A percentile compares a stretch with the other conserved stretches of the same genome.
These are phyloP conservation scores for Protophormia terraenovae DNA, from an alignment of 2,888 invertebrate genomes.

Conservation along the genomic window DNA sequence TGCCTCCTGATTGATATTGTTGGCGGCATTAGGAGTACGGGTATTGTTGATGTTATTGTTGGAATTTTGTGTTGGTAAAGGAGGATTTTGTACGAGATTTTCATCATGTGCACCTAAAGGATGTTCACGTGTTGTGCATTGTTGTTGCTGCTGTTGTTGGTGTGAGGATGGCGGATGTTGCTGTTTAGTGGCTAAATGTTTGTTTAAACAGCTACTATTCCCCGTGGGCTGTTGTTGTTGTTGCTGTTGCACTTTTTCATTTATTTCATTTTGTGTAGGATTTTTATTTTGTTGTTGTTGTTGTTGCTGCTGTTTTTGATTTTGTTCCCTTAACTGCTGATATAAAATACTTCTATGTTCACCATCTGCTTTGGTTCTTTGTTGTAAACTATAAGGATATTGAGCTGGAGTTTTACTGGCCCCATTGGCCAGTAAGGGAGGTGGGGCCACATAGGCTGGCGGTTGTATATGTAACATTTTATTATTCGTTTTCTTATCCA, in stretches of 20 bases:
- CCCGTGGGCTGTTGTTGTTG: constrained; percentile 55
- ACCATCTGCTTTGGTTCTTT: constrained; percentile 76
- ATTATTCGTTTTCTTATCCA: constrained; percentile 38
- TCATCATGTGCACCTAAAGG: constrained; percentile 71
- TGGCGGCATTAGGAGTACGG: background rate
- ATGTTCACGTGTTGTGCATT: constrained; percentile 71
- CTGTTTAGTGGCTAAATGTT: constrained; percentile 58
- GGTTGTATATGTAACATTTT: constrained; percentile 65
- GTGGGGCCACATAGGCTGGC: constrained; percentile 69
- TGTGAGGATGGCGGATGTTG: constrained; percentile 44
- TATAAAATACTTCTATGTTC: constrained; percentile 72
- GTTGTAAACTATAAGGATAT: constrained; percentile 72
- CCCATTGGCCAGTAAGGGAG: constrained; percentile 55
- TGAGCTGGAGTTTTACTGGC: constrained; percentile 64
- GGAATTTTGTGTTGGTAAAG: background rate
- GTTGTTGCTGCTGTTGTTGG: background rate
- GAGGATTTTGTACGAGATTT: background rate
- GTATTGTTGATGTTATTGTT: background rate
- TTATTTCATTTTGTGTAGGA: constrained; percentile 42
- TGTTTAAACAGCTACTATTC: background rate
- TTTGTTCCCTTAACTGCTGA: constrained; percentile 70
- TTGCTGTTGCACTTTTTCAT: constrained; percentile 65
- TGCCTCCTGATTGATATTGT: background rate
- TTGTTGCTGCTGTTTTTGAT: constrained; percentile 65
- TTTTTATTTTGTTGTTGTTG: constrained; percentile 52